Conservation (phyloP, 2,888 invertebrate species). For the Zygothrica quintamaculata region DNA sequence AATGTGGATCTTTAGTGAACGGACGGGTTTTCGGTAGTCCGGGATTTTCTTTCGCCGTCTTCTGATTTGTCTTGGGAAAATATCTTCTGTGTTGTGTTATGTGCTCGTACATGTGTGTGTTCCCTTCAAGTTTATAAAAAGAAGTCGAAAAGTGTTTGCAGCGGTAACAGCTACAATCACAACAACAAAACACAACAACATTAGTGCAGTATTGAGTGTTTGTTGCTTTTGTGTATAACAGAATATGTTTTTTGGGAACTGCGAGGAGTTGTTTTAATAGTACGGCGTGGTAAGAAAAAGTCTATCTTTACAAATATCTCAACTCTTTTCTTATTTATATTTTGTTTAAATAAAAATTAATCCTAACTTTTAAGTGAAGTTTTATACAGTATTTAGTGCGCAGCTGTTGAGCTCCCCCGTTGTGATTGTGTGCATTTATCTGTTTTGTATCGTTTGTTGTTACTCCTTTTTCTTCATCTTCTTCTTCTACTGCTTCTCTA, state of each 20-base stretch:
- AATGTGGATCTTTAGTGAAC: conserved; percentile 61
- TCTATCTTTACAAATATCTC: neutral
- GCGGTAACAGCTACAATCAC: conserved; percentile 48
- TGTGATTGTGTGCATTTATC: conserved; percentile 31
- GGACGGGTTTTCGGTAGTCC: conserved; percentile 56
- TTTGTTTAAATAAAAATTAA: neutral
- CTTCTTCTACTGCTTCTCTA: conserved; percentile 35
- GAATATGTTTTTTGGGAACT: conserved; percentile 55
- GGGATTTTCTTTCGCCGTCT: conserved; percentile 51
- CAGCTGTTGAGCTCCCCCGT: conserved; percentile 39
- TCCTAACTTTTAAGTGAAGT: conserved; percentile 15
- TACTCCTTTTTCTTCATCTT: conserved; percentile 21
- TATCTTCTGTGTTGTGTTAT: conserved; percentile 45
- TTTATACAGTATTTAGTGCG: conserved; percentile 27
- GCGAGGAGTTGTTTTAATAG: conserved; percentile 19
- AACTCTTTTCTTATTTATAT: conserved; percentile 13
- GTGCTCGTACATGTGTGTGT: conserved; percentile 34
- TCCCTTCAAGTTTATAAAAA: conserved; percentile 73
- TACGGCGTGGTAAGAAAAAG: conserved; percentile 37
- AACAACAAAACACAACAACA: conserved; percentile 40
- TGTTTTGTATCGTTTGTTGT: conserved; percentile 51
- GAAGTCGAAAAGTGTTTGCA: conserved; percentile 69
- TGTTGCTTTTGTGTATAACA: conserved; percentile 73
- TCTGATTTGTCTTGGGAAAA: conserved; percentile 66
- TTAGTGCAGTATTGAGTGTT: conserved; percentile 42